Conservation (phyloP, 2,113 vertebrate species). For the Saccopteryx bilineata region DNA sequence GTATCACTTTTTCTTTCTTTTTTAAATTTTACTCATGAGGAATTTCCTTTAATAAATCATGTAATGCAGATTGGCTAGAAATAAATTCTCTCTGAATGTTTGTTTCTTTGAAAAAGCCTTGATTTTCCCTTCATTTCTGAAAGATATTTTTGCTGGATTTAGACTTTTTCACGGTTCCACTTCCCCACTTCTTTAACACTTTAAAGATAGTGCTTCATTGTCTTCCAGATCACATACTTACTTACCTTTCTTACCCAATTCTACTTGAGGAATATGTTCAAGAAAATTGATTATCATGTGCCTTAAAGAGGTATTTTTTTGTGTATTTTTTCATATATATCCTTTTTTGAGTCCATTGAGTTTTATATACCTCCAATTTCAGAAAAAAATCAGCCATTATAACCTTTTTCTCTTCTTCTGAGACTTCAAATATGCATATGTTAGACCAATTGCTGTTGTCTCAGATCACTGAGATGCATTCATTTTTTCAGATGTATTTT, state of each 20-base stretch:
- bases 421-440: background rate
- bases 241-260: background rate
- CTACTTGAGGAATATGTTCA: background rate
- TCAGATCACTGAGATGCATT: background rate
- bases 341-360: background rate
- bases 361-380: background rate
- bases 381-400: background rate
- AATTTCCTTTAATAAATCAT: background rate
- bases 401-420: background rate
- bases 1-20: background rate
- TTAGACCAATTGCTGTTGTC: background rate
- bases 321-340: background rate
- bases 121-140: constrained; percentile 30
- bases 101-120: background rate
- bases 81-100: background rate
- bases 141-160: constrained; percentile 33
- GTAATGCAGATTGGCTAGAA: background rate
- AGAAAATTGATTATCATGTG: background rate
- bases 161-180: background rate
- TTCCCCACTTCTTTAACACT: background rate
- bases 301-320: background rate
- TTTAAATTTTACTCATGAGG: background rate
- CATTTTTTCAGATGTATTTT: background rate
- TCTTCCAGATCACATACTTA: background rate
- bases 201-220: background rate